These are phyloP conservation scores for Lottia gigantea DNA, from an alignment of 2,888 invertebrate genomes.

Conservation along the genomic window DNA sequence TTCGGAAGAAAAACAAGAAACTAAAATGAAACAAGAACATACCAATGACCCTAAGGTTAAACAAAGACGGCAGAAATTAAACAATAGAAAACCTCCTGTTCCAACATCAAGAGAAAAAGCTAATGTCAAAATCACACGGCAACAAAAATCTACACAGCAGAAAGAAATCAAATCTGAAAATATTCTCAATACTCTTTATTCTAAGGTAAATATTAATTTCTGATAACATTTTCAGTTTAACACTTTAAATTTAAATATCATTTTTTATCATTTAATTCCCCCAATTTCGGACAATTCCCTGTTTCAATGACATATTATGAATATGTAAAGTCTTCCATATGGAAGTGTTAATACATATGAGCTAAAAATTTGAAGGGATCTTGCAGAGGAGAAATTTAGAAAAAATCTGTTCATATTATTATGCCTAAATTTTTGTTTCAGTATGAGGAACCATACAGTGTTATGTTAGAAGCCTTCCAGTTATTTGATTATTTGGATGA, in stretches of 20 bases:
- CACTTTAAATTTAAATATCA: too few relatives aligned
- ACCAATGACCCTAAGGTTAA: conserved; percentile 1
- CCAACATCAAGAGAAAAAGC: background rate
- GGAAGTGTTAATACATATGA: too few relatives aligned
- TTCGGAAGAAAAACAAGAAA: background rate
- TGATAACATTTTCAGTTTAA: too few relatives aligned
- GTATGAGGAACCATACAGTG: conserved; percentile 58
- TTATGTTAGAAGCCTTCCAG: conserved; percentile 51
- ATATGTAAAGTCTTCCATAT: too few relatives aligned
- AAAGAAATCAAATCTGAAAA: background rate
- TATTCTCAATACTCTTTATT: background rate
- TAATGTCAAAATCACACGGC: background rate
- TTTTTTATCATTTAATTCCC: too few relatives aligned
- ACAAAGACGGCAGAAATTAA: background rate
- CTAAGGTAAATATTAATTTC: background rate
- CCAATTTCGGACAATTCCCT: too few relatives aligned
- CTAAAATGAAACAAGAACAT: background rate
- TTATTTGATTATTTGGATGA: conserved; percentile 57
- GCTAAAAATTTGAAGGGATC: too few relatives aligned
- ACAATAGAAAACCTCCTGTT: background rate
- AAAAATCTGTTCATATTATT: too few relatives aligned
- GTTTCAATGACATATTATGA: too few relatives aligned
- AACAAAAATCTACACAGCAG: conserved; percentile 2
- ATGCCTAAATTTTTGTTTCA: conserved; percentile 30
- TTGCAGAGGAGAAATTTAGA: too few relatives aligned